Conservation (phyloP, 2,113 vertebrate genomes). For the Python bivittatus region DNA sequence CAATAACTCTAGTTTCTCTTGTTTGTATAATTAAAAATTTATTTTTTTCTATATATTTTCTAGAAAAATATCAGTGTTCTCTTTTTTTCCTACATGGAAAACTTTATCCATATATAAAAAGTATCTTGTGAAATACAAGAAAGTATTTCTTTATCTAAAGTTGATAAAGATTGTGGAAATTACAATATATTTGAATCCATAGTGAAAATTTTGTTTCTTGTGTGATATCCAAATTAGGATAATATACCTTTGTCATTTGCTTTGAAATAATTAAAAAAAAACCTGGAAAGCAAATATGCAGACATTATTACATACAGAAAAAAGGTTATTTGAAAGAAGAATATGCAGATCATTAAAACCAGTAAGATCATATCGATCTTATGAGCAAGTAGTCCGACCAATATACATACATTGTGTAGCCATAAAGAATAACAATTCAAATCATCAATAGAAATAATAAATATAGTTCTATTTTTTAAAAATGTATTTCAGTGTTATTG, state of each 20-base stretch:
- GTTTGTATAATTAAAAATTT: neutral
- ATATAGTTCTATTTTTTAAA: neutral
- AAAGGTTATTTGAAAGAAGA: neutral
- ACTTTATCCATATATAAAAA: neutral
- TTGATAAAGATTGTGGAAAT: neutral
- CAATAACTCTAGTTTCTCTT: neutral
- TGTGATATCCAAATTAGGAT: neutral
- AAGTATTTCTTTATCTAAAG: neutral
- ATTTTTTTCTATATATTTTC: neutral
- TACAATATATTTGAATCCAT: neutral
- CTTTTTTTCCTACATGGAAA: neutral
- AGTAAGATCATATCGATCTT: neutral
- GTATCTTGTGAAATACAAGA: neutral
- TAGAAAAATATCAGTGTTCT: neutral
- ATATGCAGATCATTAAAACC: neutral
- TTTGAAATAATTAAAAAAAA: neutral
- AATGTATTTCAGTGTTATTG: neutral
- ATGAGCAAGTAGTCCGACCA: neutral
- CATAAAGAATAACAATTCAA: neutral
- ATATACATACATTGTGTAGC: neutral
- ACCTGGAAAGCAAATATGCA: neutral
- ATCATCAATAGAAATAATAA: neutral
- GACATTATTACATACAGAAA: neutral
- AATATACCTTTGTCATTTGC: neutral
- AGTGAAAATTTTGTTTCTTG: neutral